Base-by-base conservation (phyloP, 2,113 vertebrate species). In the Mus pahari region DNA sequence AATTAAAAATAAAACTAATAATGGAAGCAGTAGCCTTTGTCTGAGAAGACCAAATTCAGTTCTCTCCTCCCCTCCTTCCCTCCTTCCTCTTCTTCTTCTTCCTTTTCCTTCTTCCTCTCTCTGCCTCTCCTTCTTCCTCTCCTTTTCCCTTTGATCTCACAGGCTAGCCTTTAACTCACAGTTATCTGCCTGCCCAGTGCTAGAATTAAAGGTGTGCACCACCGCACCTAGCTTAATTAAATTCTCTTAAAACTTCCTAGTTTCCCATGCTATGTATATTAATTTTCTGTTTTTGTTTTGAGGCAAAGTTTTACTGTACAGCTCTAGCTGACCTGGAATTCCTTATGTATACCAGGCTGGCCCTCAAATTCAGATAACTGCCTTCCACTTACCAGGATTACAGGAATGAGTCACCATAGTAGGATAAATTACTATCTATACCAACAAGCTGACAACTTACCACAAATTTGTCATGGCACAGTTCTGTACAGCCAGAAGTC, bases 401-500 rank as follows among this genome's bases (percentile, higher is more conserved):
- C 14, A 83, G 13, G 55, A 42, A 83, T 62, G 81, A 83, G 58
- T 39, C 39, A 83, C 58, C 81, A 83, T 4, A 28, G n/a, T 42
- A 22, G 36, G 22, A 39, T 60, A 92, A 75, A 26, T 73, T 48
- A 89, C 2, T 74, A 6, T 68, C 2, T 74, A 6, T 68, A 84
- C 50, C 26, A 77, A 10, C 58, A 93, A 86, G 0, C 74, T 79
- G 91, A 33, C 39, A 88, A 71, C 9, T 91, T 73, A 53, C 73
- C 26, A 75, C 83, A 92, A 42, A 94, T 64, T 31, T 58, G 66
- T 83, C 42, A 70, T 50, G 50, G 81, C 68, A 73, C 26, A 87
- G 39, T 89, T 96, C 31, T 89, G 28, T 55, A 87, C 64, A n/a
- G 42, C 83, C 78, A 73, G 73, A 86, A 83, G 45, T 82, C 68